Evolutionary conservation across 2,797 vertebrate species (phyloP).

Genomic region (Sebastes steindachneri): DNA sequence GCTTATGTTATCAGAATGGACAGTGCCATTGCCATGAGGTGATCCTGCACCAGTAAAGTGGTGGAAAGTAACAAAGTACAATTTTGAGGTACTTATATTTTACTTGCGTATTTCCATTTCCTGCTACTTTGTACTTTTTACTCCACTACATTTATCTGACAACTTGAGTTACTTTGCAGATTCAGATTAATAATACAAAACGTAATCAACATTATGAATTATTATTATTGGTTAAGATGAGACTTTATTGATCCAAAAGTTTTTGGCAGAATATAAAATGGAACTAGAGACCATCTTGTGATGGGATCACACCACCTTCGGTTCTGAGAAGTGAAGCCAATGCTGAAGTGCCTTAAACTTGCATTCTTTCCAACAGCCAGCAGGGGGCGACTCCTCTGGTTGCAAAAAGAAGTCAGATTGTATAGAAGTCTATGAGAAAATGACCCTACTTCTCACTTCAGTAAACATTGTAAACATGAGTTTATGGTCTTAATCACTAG

Average conservation of each 20-base stretch:
- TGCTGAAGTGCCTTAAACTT: no score
- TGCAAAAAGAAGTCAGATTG: no score
- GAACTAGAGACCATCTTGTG: neutral
- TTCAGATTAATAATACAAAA: neutral
- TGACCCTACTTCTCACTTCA: no score
- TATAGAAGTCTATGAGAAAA: no score
- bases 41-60: neutral
- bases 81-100: neutral
- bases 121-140: neutral
- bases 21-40: neutral
- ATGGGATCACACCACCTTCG: neutral
- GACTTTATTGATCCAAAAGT: fast-evolving
- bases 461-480: no score
- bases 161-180: neutral
- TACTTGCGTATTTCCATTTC: neutral
- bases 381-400: no score
- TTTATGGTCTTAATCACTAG: fast-evolving
- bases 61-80: neutral
- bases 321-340: no score
- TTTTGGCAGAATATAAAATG: neutral
- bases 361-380: fast-evolving
- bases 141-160: neutral
- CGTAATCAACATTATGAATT: neutral
- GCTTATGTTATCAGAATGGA: neutral
- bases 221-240: neutral